Evolutionary conservation across 2,797 vertebrate genomes (phyloP), one percentile per base, ranked within the genome.

Genomic region (Anguilla obscura): DNA sequence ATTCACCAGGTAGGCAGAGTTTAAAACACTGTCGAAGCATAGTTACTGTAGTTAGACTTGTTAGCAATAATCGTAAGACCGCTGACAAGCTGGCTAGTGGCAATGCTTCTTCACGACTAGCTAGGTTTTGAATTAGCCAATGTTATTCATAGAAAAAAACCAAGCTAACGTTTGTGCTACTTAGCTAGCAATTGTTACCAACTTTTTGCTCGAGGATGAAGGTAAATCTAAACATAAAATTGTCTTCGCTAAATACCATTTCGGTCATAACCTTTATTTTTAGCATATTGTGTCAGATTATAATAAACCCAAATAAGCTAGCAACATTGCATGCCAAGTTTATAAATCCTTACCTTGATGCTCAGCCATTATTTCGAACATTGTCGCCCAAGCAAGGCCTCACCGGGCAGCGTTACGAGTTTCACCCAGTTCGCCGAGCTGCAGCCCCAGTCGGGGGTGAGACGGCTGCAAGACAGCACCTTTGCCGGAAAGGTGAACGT

Each of bases 311-410:
- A 69, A 4, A 18, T 69, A 74, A 12, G n/a, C 48, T 50, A 86
- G 71, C 50, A 40, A 56, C 63, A 24, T 27, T 69, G 50, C 0
- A 66, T 40, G 56, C 79, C 79, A 83, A 45, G 63, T 54, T 21
- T n/a, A 79, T 79, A 54, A 9, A 27, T 52, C 21, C 27, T 50
- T 74, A 97, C 96, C 96, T 96, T 97, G 96, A 95, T 97, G 96
- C 90, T 97, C 96, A 85, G 96, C 96, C 96, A 97, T 97, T 95
- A 97, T 96, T 95, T 95, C 96, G 89, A 97, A 96, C 96, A 97
- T 97, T 96, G 96, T 97, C 95, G 94, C 95, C 95, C 93, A 93
- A 90, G 90, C 95, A 92, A 94, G 94, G 95, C 95, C 94, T 92
- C 96, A 92, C 94, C 91, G 92, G 93, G 93, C 92, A 94, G 93